These are phyloP conservation scores for Drosophila fulvimacula DNA, from an alignment of 2,888 invertebrate genomes.

Conservation along the genomic window DNA sequence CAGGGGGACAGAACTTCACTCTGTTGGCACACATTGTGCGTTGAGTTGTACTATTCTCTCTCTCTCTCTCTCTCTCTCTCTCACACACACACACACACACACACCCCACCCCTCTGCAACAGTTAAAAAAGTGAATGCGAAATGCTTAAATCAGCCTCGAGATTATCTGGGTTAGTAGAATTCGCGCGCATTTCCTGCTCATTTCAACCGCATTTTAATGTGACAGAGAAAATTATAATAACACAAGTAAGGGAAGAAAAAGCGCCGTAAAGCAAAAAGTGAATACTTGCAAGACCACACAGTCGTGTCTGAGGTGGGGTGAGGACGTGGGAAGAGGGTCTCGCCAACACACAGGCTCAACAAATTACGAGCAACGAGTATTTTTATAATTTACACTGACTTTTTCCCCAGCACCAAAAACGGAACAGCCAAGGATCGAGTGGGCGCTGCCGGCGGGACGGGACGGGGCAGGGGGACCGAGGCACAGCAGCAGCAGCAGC, in stretches of 20 bases:
- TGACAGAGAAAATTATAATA: constrained; percentile 72
- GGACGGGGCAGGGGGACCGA: neutral
- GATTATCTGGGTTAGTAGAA: constrained; percentile 77
- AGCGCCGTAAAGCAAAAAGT: constrained; percentile 37
- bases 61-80: neutral
- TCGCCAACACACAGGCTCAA: constrained; percentile 43
- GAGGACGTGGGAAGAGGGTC: neutral
- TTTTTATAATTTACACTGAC: constrained; percentile 73
- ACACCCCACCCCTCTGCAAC: constrained; percentile 23
- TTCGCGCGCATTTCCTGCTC: constrained; percentile 79
- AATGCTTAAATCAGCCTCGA: constrained; percentile 66
- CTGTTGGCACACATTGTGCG: constrained; percentile 37
- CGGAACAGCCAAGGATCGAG: constrained; percentile 25
- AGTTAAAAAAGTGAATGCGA: constrained; percentile 52
- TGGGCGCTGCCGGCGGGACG: neutral
- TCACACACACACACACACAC: too few relatives aligned
- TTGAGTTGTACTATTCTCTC: constrained; percentile 5
- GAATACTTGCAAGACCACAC: constrained; percentile 48
- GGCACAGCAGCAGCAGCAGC: too few relatives aligned
- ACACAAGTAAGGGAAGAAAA: constrained; percentile 56
- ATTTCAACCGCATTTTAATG: constrained; percentile 72
- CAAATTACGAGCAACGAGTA: constrained; percentile 65
- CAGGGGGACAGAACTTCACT: too few relatives aligned
- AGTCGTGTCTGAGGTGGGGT: too few relatives aligned
- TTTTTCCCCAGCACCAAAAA: constrained; percentile 52